These are phyloP conservation scores for Sebastolobus alascanus DNA, from an alignment of 2,797 vertebrate genomes.

Conservation along the genomic window DNA sequence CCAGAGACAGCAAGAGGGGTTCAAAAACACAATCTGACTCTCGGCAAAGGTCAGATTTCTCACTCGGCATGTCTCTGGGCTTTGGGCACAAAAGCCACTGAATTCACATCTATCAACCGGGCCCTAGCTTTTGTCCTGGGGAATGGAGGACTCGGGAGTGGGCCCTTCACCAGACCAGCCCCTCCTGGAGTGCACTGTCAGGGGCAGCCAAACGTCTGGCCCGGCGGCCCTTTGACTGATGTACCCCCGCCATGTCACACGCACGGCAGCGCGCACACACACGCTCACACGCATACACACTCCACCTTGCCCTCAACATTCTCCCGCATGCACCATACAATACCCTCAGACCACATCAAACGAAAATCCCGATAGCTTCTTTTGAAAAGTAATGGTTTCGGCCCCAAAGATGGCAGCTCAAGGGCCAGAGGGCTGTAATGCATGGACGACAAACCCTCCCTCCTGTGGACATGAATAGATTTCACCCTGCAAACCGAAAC, in stretches of 20 bases:
- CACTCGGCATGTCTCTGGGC: conserved; percentile 87
- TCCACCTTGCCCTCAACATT: conserved; percentile 82
- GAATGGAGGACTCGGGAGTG: conserved; percentile 81
- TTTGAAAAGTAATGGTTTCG: conserved; percentile 82
- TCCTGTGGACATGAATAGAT: conserved; percentile 70
- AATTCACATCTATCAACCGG: conserved; percentile 91
- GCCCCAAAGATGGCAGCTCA: conserved; percentile 77
- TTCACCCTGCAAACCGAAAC: conserved; percentile 36
- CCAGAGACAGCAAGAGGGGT: conserved; percentile 84
- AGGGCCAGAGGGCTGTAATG: conserved; percentile 71
- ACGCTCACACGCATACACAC: conserved; percentile 70
- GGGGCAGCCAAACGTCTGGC: conserved; percentile 88
- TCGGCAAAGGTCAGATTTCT: conserved; percentile 90
- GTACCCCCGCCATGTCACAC: conserved; percentile 86
- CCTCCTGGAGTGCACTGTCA: conserved; percentile 87
- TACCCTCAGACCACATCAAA: conserved; percentile 85
- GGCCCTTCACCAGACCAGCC: conserved; percentile 87
- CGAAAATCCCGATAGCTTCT: conserved; percentile 80
- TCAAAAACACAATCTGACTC: conserved; percentile 88
- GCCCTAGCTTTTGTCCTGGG: conserved; percentile 85
- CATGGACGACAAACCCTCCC: conserved; percentile 62
- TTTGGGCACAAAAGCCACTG: conserved; percentile 88
- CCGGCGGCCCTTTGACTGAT: conserved; percentile 87
- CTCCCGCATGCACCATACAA: conserved; percentile 81
- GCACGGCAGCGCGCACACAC: conserved; percentile 67